A percentile compares a stretch with the other conserved stretches of the same genome.
Conservation (phyloP, 2,797 vertebrate species). For the Ibycter americanus region DNA sequence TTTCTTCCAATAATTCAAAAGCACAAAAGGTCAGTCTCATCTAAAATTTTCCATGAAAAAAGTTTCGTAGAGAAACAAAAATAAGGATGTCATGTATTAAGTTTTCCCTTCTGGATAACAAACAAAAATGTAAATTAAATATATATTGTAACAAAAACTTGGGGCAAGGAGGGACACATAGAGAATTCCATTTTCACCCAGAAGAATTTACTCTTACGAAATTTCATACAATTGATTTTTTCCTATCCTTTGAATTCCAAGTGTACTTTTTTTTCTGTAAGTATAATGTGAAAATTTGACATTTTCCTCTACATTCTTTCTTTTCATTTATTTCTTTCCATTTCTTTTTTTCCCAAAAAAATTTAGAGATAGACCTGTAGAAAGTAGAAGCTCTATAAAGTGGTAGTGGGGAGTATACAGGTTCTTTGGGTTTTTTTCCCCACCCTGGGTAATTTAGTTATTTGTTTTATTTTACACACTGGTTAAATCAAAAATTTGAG, state of each 20-base stretch:
- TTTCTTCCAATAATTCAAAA: background rate
- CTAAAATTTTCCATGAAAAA: background rate
- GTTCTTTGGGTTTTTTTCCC: background rate
- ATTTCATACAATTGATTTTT: background rate
- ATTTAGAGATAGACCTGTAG: background rate
- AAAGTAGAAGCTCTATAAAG: background rate
- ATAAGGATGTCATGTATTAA: background rate
- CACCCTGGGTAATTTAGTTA: background rate
- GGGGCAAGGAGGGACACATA: rapidly evolving
- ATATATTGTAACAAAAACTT: background rate
- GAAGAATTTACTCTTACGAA: background rate
- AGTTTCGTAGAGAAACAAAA: background rate
- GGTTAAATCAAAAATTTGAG: background rate
- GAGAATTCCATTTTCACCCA: background rate
- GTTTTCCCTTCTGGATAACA: background rate
- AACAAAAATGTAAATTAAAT: background rate
- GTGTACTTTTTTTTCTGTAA: background rate
- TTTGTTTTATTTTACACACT: background rate
- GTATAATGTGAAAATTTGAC: background rate
- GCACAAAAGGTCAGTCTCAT: background rate
- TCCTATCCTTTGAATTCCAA: background rate
- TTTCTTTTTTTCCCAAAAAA: background rate
- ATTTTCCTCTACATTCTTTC: background rate
- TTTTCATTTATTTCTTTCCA: background rate
- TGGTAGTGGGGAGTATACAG: background rate